phyloP scores from a whole-genome alignment of 2,113 vertebrate species.

The Nothobranchius kuhntae region DNA sequence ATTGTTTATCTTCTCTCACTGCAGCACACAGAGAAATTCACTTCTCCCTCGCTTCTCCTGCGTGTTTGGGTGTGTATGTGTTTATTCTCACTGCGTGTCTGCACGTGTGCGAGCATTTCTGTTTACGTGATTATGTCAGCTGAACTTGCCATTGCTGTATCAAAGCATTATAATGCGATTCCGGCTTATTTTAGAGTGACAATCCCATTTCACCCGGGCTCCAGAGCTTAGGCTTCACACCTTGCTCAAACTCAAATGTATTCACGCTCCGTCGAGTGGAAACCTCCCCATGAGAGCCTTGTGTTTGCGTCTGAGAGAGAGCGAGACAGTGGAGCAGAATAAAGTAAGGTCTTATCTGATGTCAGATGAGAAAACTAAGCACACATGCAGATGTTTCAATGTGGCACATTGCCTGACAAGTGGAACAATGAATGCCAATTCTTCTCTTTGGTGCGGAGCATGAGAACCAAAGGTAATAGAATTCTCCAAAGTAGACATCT shows the following conservation, averaged over 20 bases:
- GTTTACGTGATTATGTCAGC: constrained; percentile 18
- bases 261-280: constrained; percentile 36
- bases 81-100: constrained; percentile 12
- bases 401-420: constrained; percentile 17
- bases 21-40: constrained; percentile 9
- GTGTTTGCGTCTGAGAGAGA: constrained; percentile 10
- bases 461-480: constrained; percentile 18
- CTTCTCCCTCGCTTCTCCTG: constrained; percentile 1
- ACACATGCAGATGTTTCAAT: constrained; percentile 25
- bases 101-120: constrained; percentile 7
- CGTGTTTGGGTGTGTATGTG: not conserved
- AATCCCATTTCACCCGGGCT: constrained; percentile 40
- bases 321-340: constrained; percentile 18
- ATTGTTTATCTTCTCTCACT: constrained; percentile 29
- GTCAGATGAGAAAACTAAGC: constrained; percentile 39
- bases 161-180: constrained; percentile 49
- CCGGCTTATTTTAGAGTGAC: constrained; percentile 40
- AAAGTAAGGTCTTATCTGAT: constrained; percentile 33
- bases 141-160: constrained; percentile 37
- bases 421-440: constrained; percentile 13
- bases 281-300: constrained; percentile 27
- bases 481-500: constrained; percentile 19
- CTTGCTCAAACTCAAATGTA: constrained; percentile 46
- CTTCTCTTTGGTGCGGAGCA: constrained; percentile 27
- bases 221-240: constrained; percentile 40